Evolutionary conservation across 2,888 invertebrate species (phyloP), one percentile per base, ranked within the genome.

Genomic region (Sicus ferrugineus): DNA sequence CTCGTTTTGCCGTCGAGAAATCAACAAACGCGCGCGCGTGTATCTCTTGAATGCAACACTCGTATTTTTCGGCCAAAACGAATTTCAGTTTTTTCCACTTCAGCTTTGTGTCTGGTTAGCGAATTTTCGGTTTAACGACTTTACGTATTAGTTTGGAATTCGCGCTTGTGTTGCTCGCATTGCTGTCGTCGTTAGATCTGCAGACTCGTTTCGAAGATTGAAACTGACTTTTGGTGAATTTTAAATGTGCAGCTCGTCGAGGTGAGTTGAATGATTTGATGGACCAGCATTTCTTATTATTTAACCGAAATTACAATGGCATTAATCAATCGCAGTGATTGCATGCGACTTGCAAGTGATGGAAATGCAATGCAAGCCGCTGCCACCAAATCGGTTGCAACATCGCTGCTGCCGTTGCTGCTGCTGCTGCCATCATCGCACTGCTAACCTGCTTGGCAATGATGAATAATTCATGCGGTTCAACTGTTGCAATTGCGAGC

Each of bases 251-350:
- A 59, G 46, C 48, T 16, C 26, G 26, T 6, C 31, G 58, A 58
- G 59, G 59, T 67, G 59, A 67, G 59, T 67, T 67, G 23, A 9
- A 4, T 4, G n/a, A n/a, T n/a, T n/a, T n/a, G n/a, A n/a, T n/a
- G n/a, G n/a, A n/a, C 26, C 38, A 34, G 38, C n/a, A n/a, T 34
- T 34, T 34, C 11, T 34, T 34, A 34, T 34, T 34, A 34, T 19
- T 19, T 50, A 50, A 50, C 5, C 7, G 38, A 38, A 38, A 38
- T 38, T 38, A 38, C 14, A 38, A 9, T 38, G 7, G 38, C 7
- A 38, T 7, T 9, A 38, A 9, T 38, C 14, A 9, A 38, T 14
- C 38, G 14, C 38, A 14, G 38, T 38, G 38, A 38, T 38, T 38
- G 7, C 14, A 38, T 14, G 7, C n/a, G n/a, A n/a, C n/a, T n/a